Evolutionary conservation across 2,888 invertebrate genomes (phyloP), one percentile per base, ranked within the genome.

Genomic region (Fragum sueziense): DNA sequence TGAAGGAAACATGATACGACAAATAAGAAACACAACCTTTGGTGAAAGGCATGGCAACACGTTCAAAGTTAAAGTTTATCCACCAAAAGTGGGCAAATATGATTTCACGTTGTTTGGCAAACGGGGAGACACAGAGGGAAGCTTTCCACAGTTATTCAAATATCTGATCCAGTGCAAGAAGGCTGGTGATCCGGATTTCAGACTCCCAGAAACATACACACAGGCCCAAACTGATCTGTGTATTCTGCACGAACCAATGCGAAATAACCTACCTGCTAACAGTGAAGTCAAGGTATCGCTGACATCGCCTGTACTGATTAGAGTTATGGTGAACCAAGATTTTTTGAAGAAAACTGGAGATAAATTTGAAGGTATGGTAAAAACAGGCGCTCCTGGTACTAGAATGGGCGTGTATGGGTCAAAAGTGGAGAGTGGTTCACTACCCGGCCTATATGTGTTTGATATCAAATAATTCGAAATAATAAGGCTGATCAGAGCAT

Each of bases 91-190:
- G 7, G 83, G 77, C 1, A 72, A 74, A 4, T 85, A 81, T 54
- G 70, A 11, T 1, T 52, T 85, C 17, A 59, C 68, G 0, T 7
- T 85, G n/a, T 80, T 74, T 59, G 85, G 81, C 22, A 52, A 70
- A 20, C 61, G 22, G 33, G 68, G 67, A 11, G 59, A 77, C 4
- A 59, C 74, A 6, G 68, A 73, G 7, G 70, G 68, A 0, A 51
- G 27, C 31, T 70, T 76, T 25, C 25, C 71, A 14, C 11, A 33
- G 25, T 61, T 85, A 11, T 72, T 76, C 47, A 67, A 59, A 29
- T 83, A 81, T 47, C 34, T 76, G 9, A 22, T 85, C 7, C 29
- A 79, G 31, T 82, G 80, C 31, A 52, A 57, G 1, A 52, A 67
- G 2, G 69, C 57, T 1, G 33, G 6, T 2, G 65, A 62, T 11